phyloP scores from a whole-genome alignment of 2,888 invertebrate species.

The Gortyna flavago region DNA sequence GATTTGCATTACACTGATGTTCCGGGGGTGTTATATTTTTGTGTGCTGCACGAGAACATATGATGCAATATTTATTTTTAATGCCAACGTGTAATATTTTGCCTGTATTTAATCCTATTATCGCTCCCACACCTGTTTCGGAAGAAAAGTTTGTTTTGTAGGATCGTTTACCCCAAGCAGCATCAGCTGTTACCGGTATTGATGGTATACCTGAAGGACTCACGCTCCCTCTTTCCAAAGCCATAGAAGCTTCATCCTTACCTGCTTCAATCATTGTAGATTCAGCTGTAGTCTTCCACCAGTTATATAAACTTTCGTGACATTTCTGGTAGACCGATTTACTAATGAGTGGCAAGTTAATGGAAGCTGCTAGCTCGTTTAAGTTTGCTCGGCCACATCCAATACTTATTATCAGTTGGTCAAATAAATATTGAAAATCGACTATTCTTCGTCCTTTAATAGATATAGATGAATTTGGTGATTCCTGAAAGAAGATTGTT shows the following conservation, averaged over 20 bases:
- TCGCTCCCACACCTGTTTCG: not conserved
- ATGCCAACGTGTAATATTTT: not conserved
- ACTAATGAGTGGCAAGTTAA: not conserved
- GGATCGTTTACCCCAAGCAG: not conserved
- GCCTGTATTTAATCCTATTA: not conserved
- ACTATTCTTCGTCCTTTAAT: not conserved
- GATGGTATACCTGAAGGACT: not conserved
- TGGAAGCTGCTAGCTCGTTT: not conserved
- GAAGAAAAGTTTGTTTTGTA: constrained; percentile 4
- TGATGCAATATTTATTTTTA: constrained; percentile 5
- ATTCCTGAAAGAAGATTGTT: not conserved
- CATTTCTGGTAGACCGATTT: not conserved
- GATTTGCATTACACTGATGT: not conserved
- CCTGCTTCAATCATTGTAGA: not conserved
- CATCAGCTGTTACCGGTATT: constrained; percentile 6
- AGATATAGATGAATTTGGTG: not conserved
- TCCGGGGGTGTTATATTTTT: not conserved
- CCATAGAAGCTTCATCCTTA: not conserved
- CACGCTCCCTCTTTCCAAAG: not conserved
- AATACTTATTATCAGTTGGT: not conserved
- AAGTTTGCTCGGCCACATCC: not conserved
- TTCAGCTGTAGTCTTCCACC: not conserved
- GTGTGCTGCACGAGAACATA: not conserved
- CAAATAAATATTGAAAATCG: not conserved
- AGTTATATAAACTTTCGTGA: not conserved